These are phyloP conservation scores for Molossus molossus DNA, from an alignment of 2,797 vertebrate species.

Conservation along the genomic window DNA sequence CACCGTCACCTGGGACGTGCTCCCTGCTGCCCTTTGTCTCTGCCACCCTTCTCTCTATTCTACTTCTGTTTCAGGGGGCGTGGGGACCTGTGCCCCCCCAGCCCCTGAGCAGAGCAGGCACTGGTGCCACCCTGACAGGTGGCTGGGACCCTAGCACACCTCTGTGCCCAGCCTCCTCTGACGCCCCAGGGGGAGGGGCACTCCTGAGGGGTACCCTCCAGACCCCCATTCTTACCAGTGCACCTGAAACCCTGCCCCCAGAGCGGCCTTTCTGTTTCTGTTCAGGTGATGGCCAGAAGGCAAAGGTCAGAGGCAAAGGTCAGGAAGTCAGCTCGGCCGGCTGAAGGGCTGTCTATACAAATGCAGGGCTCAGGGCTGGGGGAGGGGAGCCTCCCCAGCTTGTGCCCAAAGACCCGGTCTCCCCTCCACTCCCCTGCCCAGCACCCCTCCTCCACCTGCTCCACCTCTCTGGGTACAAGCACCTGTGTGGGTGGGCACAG, in stretches of 20 bases:
- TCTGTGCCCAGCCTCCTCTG: not conserved
- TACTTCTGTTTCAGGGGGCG: not conserved
- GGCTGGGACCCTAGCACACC: not conserved
- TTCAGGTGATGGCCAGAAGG: not conserved
- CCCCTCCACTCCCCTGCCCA: too few relatives aligned
- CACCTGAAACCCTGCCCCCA: not conserved
- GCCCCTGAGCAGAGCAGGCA: not conserved
- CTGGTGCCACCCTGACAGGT: not conserved
- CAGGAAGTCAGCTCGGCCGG: not conserved
- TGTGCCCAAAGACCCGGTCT: not conserved
- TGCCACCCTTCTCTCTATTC: not conserved
- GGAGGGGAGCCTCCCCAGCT: not conserved
- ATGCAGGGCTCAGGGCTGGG: not conserved
- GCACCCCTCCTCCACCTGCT: not conserved
- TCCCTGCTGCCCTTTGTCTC: not conserved
- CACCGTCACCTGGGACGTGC: accelerated
- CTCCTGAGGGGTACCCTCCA: too few relatives aligned
- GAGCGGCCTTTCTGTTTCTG: not conserved
- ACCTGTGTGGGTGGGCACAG: not conserved
- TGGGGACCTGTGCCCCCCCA: not conserved
- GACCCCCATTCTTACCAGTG: not conserved
- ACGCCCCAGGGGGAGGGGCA: too few relatives aligned
- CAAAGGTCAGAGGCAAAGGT: conserved; percentile 58
- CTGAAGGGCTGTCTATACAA: accelerated
- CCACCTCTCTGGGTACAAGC: too few relatives aligned